phyloP scores from a whole-genome alignment of 2,113 vertebrate species.

The Notiomystis cincta region DNA sequence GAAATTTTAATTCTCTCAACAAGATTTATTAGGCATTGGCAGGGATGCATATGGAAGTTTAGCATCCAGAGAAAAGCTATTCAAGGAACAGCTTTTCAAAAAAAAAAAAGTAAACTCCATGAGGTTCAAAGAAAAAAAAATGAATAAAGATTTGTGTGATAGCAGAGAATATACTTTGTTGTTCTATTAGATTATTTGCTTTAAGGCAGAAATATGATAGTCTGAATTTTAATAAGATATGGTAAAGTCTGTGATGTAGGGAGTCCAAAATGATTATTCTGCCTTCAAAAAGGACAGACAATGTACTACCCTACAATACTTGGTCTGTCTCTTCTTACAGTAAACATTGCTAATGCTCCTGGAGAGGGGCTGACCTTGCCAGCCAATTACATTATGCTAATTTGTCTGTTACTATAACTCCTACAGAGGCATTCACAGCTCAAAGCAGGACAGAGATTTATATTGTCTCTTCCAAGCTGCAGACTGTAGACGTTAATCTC shows the following conservation, averaged over 20 bases:
- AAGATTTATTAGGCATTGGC: neutral
- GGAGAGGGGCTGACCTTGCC: conserved; percentile 65
- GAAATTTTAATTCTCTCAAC: neutral
- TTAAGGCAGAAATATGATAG: conserved; percentile 16
- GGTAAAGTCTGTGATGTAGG: neutral
- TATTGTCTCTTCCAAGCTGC: conserved; percentile 39
- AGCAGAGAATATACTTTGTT: neutral
- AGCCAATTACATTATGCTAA: conserved; percentile 73
- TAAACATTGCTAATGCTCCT: conserved; percentile 55
- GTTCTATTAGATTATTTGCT: neutral
- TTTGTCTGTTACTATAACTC: conserved; percentile 67
- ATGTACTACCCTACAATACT: neutral
- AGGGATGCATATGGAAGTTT: neutral
- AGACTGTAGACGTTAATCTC: conserved; percentile 51
- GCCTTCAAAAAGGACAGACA: conserved; percentile 18
- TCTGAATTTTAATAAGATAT: neutral
- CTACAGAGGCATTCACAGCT: conserved; percentile 53
- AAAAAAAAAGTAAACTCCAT: neutral
- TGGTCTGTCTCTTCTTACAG: conserved; percentile 43
- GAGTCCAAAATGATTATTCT: conserved; percentile 5
- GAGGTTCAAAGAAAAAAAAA: neutral
- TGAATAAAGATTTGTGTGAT: neutral
- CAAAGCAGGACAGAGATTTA: conserved; percentile 63
- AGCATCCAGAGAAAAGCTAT: neutral
- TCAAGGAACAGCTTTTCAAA: too few relatives aligned